A percentile compares a stretch with the other conserved stretches of the same genome.
Evolutionary conservation across 2,113 vertebrate genomes (phyloP).

Genomic region (Gopherus flavomarginatus): DNA sequence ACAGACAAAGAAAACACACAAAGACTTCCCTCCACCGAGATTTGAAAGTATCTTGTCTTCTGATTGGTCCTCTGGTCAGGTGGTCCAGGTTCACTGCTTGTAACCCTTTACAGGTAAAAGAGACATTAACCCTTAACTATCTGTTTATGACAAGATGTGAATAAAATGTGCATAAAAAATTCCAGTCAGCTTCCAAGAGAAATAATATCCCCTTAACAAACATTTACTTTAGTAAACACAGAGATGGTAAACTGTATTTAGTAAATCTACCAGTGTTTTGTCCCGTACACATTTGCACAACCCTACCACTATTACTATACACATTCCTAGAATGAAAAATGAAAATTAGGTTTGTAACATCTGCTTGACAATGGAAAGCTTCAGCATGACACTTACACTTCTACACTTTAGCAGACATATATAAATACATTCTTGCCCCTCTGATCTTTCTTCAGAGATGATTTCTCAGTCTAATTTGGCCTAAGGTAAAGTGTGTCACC

Average conservation of each 20-base stretch:
- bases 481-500: background rate
- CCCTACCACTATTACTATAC: background rate
- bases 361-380: background rate
- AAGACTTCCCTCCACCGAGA: too few species aligned
- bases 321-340: background rate
- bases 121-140: too few species aligned
- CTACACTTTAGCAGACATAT: background rate
- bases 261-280: background rate
- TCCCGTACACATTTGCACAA: background rate
- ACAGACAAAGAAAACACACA: too few species aligned
- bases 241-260: background rate
- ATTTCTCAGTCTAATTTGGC: background rate
- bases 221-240: background rate
- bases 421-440: background rate
- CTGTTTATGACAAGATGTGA: background rate
- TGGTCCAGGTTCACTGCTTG: too few species aligned
- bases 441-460: background rate
- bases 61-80: too few species aligned
- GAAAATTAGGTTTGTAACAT: background rate
- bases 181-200: background rate
- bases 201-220: background rate
- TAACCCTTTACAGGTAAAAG: too few species aligned
- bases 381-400: background rate
- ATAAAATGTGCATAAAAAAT: background rate
- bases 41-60: too few species aligned